A percentile compares a stretch with the other conserved stretches of the same genome.
These are phyloP conservation scores for Spea multiplicata DNA, from an alignment of 2,113 vertebrate genomes.

Conservation along the genomic window DNA sequence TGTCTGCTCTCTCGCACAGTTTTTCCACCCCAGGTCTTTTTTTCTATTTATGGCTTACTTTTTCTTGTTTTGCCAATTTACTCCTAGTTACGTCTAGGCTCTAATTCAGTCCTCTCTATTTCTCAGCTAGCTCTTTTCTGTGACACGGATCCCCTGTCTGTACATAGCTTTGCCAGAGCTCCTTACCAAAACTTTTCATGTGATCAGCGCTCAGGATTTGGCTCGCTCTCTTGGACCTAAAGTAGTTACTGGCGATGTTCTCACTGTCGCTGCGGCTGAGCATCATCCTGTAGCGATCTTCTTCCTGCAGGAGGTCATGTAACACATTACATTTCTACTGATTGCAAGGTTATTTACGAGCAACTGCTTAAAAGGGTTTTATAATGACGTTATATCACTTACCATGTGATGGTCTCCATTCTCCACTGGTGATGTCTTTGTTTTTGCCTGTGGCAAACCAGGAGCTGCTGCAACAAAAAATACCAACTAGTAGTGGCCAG, in stretches of 20 bases:
- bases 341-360: no score
- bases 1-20: no score
- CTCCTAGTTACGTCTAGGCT: no score
- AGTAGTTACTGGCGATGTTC: constrained; percentile 79
- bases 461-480: constrained; percentile 63
- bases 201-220: constrained; percentile 67
- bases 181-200: constrained; percentile 60
- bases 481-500: neutral
- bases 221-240: constrained; percentile 68
- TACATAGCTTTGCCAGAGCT: neutral
- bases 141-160: neutral
- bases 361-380: no score
- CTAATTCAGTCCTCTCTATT: neutral
- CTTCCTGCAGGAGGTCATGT: constrained; percentile 60
- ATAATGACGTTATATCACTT: neutral
- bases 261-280: constrained; percentile 79
- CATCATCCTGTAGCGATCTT: constrained; percentile 78
- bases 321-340: no score
- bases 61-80: no score
- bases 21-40: no score
- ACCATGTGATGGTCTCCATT: constrained; percentile 59
- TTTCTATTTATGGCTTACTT: no score
- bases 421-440: constrained; percentile 55
- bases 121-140: neutral
- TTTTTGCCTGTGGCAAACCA: constrained; percentile 53